Evolutionary conservation across 2,113 vertebrate genomes (phyloP), one percentile per base, ranked within the genome.

Genomic region (Mustela lutreola): DNA sequence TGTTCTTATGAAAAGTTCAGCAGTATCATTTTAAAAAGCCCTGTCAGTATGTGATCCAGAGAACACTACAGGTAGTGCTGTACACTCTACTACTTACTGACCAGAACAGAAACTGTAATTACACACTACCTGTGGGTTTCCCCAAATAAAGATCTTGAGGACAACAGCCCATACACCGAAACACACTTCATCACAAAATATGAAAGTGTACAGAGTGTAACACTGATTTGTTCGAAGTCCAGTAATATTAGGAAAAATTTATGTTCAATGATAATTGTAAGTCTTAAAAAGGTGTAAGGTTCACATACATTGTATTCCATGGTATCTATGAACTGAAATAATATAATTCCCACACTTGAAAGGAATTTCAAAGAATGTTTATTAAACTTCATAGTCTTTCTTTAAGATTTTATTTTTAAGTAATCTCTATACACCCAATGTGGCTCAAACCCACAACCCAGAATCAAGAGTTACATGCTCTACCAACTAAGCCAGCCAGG

Each of bases 281-380:
- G 58, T 84, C 22, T 48, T 88, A 8, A 14, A 95, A 60, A 21
- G 58, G 10, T 62, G 16, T 82, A 67, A 67, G 10, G 18, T 56
- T 95, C 31, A 75, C 58, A 45, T 70, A 60, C 10, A 76, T 19
- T 91, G 26, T 62, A 82, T 48, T 81, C 6, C 18, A 87, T 62
- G 63, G 21, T 15, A 91, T 78, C 78, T 89, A 84, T 48, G 93
- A 91, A 73, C 39, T 53, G 14, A 87, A 90, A 94, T 42, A 65
- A 42, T 88, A 33, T 78, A 39, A 94, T 80, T 92, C 63, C 53
- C 71, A 65, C 12, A 60, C 83, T 81, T 92, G 65, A 97, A 94
- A 92, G 80, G 36, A 95, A 95, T 75, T 83, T 80, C 56, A 85
- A 95, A 89, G 28, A 84, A 53, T 70, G 10, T 75, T 88, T 79